Conservation (phyloP, 2,113 vertebrate species). For the Rhynchomys soricoides region DNA sequence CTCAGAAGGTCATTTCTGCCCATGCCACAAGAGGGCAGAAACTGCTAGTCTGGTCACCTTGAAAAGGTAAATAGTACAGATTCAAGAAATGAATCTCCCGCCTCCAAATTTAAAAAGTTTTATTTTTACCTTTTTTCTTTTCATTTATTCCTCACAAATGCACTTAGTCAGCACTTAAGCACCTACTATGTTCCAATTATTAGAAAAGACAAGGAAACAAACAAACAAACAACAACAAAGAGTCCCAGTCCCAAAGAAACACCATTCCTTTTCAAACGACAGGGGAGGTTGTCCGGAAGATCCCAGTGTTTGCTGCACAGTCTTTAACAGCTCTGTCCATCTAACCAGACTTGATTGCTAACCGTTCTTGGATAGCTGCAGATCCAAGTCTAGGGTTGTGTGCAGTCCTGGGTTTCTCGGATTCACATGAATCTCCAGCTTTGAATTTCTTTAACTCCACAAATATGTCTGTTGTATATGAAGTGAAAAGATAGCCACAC, state of each 20-base stretch:
- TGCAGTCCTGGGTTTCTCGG: conserved; percentile 15
- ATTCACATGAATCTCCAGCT: conserved; percentile 53
- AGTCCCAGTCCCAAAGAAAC: not conserved
- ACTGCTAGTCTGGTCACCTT: not conserved
- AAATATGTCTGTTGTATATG: not conserved
- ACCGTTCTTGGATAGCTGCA: not conserved
- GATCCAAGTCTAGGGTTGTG: conserved; percentile 14
- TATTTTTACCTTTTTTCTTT: not conserved
- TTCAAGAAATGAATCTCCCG: not conserved
- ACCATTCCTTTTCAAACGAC: not conserved
- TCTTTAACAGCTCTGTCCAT: not conserved
- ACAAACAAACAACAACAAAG: not conserved
- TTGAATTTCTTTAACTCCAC: conserved; percentile 45
- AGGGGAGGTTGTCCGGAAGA: not conserved
- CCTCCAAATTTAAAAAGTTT: not conserved
- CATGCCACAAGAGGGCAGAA: not conserved
- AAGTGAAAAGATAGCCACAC: conserved; percentile 46
- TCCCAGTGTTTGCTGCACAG: not conserved
- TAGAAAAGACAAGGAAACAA: not conserved
- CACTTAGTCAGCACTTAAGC: not conserved
- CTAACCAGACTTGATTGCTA: conserved; percentile 27
- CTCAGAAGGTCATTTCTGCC: not conserved
- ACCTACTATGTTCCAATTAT: not conserved
- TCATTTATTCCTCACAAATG: not conserved
- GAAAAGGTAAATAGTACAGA: not conserved